A percentile compares a stretch with the other conserved stretches of the same genome.
phyloP scores from a whole-genome alignment of 2,888 invertebrate genomes.

The Polydrusus cervinus region DNA sequence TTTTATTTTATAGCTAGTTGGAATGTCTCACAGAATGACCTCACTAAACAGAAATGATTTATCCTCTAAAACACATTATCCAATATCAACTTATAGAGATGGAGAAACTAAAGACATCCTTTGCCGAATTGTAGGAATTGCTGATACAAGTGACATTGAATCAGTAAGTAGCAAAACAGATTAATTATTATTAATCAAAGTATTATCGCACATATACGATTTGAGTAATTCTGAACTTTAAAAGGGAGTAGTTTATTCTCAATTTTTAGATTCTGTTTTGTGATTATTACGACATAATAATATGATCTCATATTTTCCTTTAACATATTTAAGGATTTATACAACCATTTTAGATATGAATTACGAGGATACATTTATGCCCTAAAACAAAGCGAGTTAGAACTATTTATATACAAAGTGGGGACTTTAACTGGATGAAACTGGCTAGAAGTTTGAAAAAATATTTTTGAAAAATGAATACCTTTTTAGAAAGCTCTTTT shows the following conservation, averaged over 20 bases:
- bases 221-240: too few species aligned
- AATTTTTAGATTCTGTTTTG: neutral
- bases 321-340: too few species aligned
- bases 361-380: too few species aligned
- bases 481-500: too few species aligned
- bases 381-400: too few species aligned
- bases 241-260: neutral
- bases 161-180: constrained; percentile 36
- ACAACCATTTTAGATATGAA: too few species aligned
- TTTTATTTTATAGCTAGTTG: constrained; percentile 14
- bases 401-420: too few species aligned
- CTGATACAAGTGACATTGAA: constrained; percentile 52
- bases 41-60: constrained; percentile 18
- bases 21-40: constrained; percentile 17
- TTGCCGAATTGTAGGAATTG: constrained; percentile 53
- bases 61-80: constrained; percentile 48
- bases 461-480: too few species aligned
- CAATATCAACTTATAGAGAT: constrained; percentile 36
- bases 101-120: constrained; percentile 54
- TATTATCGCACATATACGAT: neutral
- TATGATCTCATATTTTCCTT: too few species aligned
- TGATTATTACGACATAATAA: neutral
- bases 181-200: neutral
- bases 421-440: too few species aligned
- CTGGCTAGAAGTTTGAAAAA: too few species aligned